Base-by-base conservation (phyloP, 2,888 invertebrate genomes). In the Biston stratarius region DNA sequence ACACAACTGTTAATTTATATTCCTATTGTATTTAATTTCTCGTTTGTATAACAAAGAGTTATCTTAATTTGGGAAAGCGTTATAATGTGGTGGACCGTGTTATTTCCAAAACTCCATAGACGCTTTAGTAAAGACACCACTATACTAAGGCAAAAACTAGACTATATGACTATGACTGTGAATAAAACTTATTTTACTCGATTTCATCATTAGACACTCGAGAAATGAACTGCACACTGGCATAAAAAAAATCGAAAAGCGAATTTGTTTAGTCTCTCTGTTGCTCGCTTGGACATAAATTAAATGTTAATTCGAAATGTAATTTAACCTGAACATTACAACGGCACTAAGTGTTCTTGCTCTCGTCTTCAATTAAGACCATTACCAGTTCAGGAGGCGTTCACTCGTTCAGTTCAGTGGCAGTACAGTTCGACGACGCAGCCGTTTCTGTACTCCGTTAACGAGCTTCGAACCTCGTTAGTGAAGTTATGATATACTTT, bases 391-490 rank as follows among this genome's bases (percentile, higher is more conserved):
- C 70, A 70, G 66, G 63, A 65, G 67, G 70, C 52, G 68, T 60
- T 59, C 71, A 24, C 72, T 72, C 52, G 68, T 60, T 59, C 71
- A 24, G 73, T 72, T 75, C 70, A 70, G 66, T 64, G 64, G 65
- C 70, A 49, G 68, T 60, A 57, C 71, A 73, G 77, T 69, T 69
- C 67, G 70, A 73, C 62, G 74, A 61, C 62, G 56, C 63, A 71
- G 57, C 68, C 71, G 67, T 70, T 71, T 74, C 72, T 70, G 74
- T 64, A 42, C 61, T 67, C 56, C 12, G 58, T 62, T 83, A 81
- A 82, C 77, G 80, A 83, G 79, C 66, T 71, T 59, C 59, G 57
- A 66, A 74, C 71, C 78, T 83, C 83, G 79, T 83, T 83, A 83
- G 74, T 66, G 71, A 69, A 70, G 73, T 33, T 42, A 42, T 8